Base-by-base conservation (phyloP, 2,797 vertebrate genomes). In the Pangasius larnaudii region DNA sequence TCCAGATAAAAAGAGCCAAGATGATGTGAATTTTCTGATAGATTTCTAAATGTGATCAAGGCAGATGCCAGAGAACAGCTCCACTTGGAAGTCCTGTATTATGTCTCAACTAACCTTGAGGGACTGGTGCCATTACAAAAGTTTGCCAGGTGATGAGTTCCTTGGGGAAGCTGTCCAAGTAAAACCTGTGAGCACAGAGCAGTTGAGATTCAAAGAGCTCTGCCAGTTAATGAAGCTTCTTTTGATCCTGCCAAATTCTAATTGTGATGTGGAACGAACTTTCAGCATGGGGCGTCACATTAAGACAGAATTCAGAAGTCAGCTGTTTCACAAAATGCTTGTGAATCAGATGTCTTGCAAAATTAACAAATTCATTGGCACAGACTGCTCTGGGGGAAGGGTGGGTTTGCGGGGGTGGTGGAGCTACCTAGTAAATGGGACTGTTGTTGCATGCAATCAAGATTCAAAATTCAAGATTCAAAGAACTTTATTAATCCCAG, bases 11-110 rank as follows among this genome's bases (percentile, higher is more conserved):
- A 74, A 89, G 19, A 89, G 39, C 58, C 84, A 87, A 88, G 85
- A 90, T 63, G 59, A 88, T 11, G 86, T 89, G 49, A 87, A n/a
- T 16, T 22, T 36, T 36, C 36, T 36, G 36, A 90, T 80, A 92
- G 86, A 87, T 90, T 90, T 86, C 87, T 86, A 83, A 90, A 91
- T 82, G 77, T 85, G 5, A 85, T 90, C 8, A 88, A 89, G 42
- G 65, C 46, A 87, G 87, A 89, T 90, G 67, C 51, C 65, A 89
- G n/a, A 83, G 86, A 89, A 82, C 11, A 63, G 3, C 77, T 84
- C 61, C 42, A 78, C 36, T 51, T 81, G 16, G 86, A 87, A 33
- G 24, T 80, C 30, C 69, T 74, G 39, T 53, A 72, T 63, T 87
- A 87, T 74, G 56, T 61, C 56, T 87, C 67, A 75, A 83, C 65